These are phyloP conservation scores for Brachystomella parvula DNA, from an alignment of 1,140 invertebrate genomes.

Conservation along the genomic window DNA sequence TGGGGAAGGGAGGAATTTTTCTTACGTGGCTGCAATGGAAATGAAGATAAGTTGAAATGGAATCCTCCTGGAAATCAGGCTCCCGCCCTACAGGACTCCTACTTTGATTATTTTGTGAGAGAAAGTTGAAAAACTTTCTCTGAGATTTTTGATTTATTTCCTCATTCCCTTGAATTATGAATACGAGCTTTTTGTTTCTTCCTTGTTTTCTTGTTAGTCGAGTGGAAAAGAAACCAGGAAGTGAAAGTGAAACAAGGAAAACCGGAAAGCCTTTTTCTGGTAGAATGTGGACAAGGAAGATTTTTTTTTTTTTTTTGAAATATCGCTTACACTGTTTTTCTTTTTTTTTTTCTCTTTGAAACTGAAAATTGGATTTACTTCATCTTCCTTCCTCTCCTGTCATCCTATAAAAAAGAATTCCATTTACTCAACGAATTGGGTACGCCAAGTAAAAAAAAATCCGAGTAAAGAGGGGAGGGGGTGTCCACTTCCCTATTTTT, in stretches of 20 bases:
- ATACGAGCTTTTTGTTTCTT: neutral
- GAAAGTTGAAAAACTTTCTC: no score
- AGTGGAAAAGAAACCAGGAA: neutral
- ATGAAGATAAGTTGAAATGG: neutral
- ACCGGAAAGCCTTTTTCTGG: neutral
- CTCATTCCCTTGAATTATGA: neutral
- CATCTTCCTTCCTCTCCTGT: no score
- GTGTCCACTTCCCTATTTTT: no score
- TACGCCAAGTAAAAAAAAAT: no score
- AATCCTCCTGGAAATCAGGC: neutral
- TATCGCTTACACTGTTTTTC: no score
- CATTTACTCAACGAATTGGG: constrained; percentile 66
- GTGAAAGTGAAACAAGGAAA: neutral
- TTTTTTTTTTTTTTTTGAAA: neutral
- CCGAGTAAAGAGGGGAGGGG: no score
- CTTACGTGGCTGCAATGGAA: neutral
- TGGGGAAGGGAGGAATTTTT: neutral
- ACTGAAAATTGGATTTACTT: neutral
- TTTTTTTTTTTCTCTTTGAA: neutral
- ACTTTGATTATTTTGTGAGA: no score
- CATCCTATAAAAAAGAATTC: no score
- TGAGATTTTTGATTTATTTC: neutral
- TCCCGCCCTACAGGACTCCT: neutral
- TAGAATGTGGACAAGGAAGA: neutral
- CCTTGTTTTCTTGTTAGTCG: neutral